Evolutionary conservation across 2,797 vertebrate genomes (phyloP).

Genomic region (Morelia viridis): DNA sequence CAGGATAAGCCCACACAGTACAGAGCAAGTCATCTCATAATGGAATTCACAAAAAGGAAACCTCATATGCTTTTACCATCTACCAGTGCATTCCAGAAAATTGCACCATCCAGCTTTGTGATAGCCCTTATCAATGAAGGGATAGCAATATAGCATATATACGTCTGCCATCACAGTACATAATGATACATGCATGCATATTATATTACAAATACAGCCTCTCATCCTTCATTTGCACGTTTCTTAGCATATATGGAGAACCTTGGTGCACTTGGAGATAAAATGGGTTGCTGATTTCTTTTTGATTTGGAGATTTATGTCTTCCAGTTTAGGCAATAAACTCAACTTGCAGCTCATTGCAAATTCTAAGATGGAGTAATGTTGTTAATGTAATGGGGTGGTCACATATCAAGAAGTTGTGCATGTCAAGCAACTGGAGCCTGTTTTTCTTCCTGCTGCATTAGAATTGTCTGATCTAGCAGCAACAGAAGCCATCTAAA

Average conservation of each 20-base stretch:
- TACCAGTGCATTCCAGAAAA: not conserved
- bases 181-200: not conserved
- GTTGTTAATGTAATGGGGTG: not conserved
- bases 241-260: not conserved
- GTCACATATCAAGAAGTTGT: not conserved
- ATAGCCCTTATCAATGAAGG: not conserved
- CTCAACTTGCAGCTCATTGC: not conserved
- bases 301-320: not conserved
- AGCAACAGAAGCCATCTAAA: conserved; percentile 58
- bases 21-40: not conserved
- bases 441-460: not conserved
- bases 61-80: not conserved
- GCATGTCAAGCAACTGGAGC: not conserved
- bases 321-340: not conserved
- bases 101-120: not conserved
- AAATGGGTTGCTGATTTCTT: not conserved
- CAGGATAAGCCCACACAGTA: not conserved
- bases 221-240: not conserved
- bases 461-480: conserved; percentile 43
- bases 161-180: not conserved
- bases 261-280: not conserved
- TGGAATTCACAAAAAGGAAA: not conserved
- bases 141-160: not conserved
- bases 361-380: not conserved
- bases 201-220: not conserved